These are phyloP conservation scores for Fabriciana adippe DNA, from an alignment of 2,888 invertebrate species.

Conservation along the genomic window DNA sequence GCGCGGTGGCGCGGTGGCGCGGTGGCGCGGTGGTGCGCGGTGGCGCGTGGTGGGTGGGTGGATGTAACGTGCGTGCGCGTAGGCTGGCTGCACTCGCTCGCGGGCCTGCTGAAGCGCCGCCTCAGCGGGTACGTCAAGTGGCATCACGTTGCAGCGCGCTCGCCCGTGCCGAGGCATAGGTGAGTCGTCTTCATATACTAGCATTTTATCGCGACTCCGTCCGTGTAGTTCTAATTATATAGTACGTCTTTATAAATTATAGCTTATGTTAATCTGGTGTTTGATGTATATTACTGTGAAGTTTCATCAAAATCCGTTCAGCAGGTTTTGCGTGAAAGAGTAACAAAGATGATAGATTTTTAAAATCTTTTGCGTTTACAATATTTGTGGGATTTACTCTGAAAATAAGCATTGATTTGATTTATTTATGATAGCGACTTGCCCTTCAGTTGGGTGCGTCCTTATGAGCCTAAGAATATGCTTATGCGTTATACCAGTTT, in stretches of 20 bases:
- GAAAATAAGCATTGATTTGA: too few species aligned
- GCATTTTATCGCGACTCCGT: not conserved
- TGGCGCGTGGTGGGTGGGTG: constrained; percentile 36
- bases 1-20: constrained; percentile 39
- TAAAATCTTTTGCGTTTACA: too few species aligned
- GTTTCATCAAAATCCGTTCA: too few species aligned
- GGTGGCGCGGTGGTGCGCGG: constrained; percentile 45
- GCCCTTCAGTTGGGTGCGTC: too few species aligned
- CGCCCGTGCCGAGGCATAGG: constrained; percentile 54
- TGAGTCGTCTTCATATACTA: constrained; percentile 33
- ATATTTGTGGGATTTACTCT: too few species aligned
- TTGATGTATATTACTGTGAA: too few species aligned
- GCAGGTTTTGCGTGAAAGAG: too few species aligned
- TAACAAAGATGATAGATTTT: too few species aligned
- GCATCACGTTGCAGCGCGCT: constrained; percentile 83
- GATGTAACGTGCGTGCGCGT: constrained; percentile 47
- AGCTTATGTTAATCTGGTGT: not conserved
- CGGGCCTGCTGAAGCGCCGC: constrained; percentile 88
- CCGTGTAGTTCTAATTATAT: not conserved
- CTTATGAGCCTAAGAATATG: too few species aligned
- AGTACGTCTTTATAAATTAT: too few species aligned
- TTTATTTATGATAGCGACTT: too few species aligned
- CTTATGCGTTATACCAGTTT: too few species aligned
- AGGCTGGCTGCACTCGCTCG: constrained; percentile 87
- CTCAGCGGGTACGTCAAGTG: constrained; percentile 92